These are phyloP conservation scores for Amaurobius ferox DNA, from an alignment of 2,888 invertebrate species.

Conservation along the genomic window DNA sequence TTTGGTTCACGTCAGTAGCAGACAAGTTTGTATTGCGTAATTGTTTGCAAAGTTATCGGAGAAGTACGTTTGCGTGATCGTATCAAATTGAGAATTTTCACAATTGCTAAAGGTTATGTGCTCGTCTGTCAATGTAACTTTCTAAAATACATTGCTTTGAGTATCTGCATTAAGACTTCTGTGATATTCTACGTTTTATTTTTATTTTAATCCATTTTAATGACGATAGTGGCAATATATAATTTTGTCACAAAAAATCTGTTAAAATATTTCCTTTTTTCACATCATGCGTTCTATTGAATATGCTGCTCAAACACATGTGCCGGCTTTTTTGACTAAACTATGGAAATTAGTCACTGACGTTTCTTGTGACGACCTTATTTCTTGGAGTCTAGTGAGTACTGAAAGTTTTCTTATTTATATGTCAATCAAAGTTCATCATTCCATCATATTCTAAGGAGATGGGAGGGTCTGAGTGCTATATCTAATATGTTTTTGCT, in stretches of 20 bases:
- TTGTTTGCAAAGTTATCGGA: too few species aligned
- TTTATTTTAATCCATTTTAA: constrained; percentile 17
- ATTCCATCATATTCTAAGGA: too few species aligned
- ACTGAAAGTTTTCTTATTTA: too few species aligned
- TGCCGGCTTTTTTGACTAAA: constrained; percentile 95
- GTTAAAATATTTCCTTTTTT: constrained; percentile 22
- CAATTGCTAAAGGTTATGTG: too few species aligned
- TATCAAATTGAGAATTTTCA: too few species aligned
- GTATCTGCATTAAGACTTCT: constrained; percentile 83
- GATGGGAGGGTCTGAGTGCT: too few species aligned
- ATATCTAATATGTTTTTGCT: too few species aligned
- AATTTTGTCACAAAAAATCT: constrained; percentile 8
- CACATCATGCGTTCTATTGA: constrained; percentile 69
- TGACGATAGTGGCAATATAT: constrained; percentile 11
- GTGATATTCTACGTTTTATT: background rate
- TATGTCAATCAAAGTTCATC: too few species aligned
- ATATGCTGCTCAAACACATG: constrained; percentile 76
- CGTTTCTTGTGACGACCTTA: constrained; percentile 90
- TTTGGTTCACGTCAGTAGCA: too few species aligned
- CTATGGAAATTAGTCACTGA: constrained; percentile 97
- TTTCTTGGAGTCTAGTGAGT: constrained; percentile 94
- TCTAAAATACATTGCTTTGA: constrained; percentile 91
- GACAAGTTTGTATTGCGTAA: too few species aligned
- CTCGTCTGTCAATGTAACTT: too few species aligned
- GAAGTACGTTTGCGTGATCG: too few species aligned